Evolutionary conservation across 2,888 invertebrate genomes (phyloP), one percentile per base, ranked within the genome.

Genomic region (Cactoblastis cactorum): DNA sequence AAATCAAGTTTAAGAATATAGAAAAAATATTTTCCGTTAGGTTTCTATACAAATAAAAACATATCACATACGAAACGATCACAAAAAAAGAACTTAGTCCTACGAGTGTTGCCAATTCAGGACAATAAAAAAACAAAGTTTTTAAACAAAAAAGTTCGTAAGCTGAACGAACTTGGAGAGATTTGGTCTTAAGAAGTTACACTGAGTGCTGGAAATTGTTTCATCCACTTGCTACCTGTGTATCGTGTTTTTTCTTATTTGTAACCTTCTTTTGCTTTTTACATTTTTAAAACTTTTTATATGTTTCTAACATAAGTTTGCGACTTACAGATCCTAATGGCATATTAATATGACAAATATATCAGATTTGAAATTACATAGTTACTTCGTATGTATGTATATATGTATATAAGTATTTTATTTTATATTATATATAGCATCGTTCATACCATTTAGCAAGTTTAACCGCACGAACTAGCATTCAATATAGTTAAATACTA

Each of bases 401-500:
- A n/a, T n/a, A n/a, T n/a, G n/a, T n/a, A n/a, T n/a, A n/a, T n/a
- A n/a, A n/a, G n/a, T n/a, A n/a, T n/a, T n/a, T n/a, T n/a, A n/a
- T n/a, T n/a, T n/a, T n/a, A n/a, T n/a, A n/a, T n/a, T n/a, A n/a
- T n/a, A n/a, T n/a, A n/a, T n/a, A n/a, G n/a, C n/a, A n/a, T n/a
- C n/a, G n/a, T n/a, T n/a, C n/a, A n/a, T n/a, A n/a, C n/a, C n/a
- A n/a, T n/a, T n/a, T n/a, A n/a, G n/a, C 9, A 28, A 28, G 28
- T 28, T 28, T 9, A 8, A 4, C 5, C 28, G 8, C 39, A 39
- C 33, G 33, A 45, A 33, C 45, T 34, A n/a, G 33, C 45, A 34
- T 12, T 46, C 35, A 34, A 45, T 45, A 53, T 54, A 55, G 58
- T 59, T 61, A 64, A 66, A 61, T 59, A 54, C 52, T 22, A 46